Evolutionary conservation across 2,797 vertebrate species (phyloP).

Genomic region (Micromesistius poutassou): DNA sequence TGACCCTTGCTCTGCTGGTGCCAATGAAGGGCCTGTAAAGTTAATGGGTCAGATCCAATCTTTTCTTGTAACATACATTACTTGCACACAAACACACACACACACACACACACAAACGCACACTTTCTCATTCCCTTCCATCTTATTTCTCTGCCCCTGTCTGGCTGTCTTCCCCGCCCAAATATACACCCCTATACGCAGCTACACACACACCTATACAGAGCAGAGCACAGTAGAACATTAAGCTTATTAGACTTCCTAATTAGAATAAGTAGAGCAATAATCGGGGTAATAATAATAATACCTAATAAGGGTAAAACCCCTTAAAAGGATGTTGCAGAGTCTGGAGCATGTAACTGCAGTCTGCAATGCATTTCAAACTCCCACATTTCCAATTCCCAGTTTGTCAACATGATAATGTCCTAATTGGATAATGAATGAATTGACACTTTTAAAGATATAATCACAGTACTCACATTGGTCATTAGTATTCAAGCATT

Average conservation of each 20-base stretch:
- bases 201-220: constrained; percentile 6
- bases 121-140: neutral
- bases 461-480: neutral
- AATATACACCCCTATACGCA: constrained; percentile 12
- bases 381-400: neutral
- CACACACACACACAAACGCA: neutral
- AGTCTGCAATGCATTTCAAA: neutral
- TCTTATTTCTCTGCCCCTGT: constrained; percentile 15
- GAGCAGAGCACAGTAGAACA: constrained; percentile 22
- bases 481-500: neutral
- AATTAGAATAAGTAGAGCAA: constrained; percentile 37
- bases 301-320: no score
- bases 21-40: constrained; percentile 62
- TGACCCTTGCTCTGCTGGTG: constrained; percentile 56
- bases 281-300: no score
- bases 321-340: neutral
- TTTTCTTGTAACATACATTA: constrained; percentile 58
- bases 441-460: neutral
- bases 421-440: neutral
- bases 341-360: neutral
- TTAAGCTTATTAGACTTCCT: constrained; percentile 41
- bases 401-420: neutral
- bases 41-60: constrained; percentile 73
- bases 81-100: constrained; percentile 18
- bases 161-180: constrained; percentile 15